Evolutionary conservation across 2,888 invertebrate genomes (phyloP).

Genomic region (Macropis europaea): DNA sequence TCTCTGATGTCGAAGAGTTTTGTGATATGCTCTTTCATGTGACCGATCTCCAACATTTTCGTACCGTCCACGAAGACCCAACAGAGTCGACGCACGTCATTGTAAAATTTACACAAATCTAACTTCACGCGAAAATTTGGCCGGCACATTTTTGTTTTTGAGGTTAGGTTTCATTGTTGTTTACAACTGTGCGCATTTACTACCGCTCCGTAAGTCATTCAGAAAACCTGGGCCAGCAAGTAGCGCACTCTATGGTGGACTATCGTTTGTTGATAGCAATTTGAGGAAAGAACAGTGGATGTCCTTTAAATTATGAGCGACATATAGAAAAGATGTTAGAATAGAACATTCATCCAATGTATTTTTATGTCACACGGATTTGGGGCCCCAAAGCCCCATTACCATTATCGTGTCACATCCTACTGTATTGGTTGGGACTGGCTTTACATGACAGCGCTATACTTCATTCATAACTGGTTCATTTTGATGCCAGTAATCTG

Average conservation of each 20-base stretch:
- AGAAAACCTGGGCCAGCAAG: background rate
- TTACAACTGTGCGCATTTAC: background rate
- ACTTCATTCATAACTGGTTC: too few relatives aligned
- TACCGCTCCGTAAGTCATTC: background rate
- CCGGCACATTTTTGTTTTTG: conserved; percentile 22
- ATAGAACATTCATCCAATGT: too few relatives aligned
- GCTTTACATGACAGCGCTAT: too few relatives aligned
- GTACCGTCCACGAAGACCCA: conserved; percentile 71
- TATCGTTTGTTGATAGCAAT: background rate
- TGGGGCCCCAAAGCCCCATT: too few relatives aligned
- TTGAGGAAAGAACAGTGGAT: too few relatives aligned
- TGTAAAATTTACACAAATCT: conserved; percentile 69
- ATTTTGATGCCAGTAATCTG: too few relatives aligned
- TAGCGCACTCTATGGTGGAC: background rate
- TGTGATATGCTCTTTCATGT: conserved; percentile 72
- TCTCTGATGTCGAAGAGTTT: conserved; percentile 73
- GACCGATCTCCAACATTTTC: conserved; percentile 65
- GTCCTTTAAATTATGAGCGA: too few relatives aligned
- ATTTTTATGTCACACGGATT: too few relatives aligned
- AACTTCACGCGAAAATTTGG: conserved; percentile 71
- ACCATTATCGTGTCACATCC: too few relatives aligned
- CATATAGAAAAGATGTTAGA: too few relatives aligned
- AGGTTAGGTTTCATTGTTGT: conserved; percentile 15
- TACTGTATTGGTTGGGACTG: too few relatives aligned
- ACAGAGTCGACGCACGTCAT: conserved; percentile 68